Evolutionary conservation across 2,888 invertebrate species (phyloP), one percentile per base, ranked within the genome.

Genomic region (Agonum fuliginosum): DNA sequence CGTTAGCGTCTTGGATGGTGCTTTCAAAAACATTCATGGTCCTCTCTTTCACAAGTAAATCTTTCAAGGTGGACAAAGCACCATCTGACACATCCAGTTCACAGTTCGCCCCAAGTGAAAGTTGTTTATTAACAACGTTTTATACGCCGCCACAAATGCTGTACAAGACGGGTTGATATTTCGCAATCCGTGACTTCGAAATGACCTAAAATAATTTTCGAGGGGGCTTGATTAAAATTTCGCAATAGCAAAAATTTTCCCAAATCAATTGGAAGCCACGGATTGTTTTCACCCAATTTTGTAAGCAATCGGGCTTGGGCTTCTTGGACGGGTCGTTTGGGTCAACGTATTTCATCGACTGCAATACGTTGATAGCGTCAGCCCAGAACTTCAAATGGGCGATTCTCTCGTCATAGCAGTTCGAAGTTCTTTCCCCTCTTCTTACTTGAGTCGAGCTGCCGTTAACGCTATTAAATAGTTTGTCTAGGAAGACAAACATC

Each of bases 51-150:
- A 3, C 14, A 2, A 19, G 8, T 20, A 54, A 22, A n/a, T 22
- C 4, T 54, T 24, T 54, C 4, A 19, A 22, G 10, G 20, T 10
- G 1, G 22, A 20, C 10, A 54, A 24, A 5, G 22, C 54, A 4
- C 27, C 48, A 3, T 71, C 48, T 4, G 48, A 24, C 0, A 48
- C 3, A 27, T 71, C 69, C n/a, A 41, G 54, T 43, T 79, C 73
- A 24, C 67, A 79, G 37, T 79, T 79, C 0, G 62, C 54, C 1
- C 69, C 46, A 8, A 69, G 14, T n/a, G 73, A 78, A 54, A 79
- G 70, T 70, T 79, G 30, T 79, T 79, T 3, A 79, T 41, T 3
- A 78, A 46, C 1, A 79, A n/a, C 2, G 51, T 74, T 46, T 78
- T 78, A 51, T 62, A 79, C 0, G 70, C 37, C 12, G 24, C 69